Base-by-base conservation (phyloP, 1,140 invertebrate genomes). In the Apis cerana region DNA sequence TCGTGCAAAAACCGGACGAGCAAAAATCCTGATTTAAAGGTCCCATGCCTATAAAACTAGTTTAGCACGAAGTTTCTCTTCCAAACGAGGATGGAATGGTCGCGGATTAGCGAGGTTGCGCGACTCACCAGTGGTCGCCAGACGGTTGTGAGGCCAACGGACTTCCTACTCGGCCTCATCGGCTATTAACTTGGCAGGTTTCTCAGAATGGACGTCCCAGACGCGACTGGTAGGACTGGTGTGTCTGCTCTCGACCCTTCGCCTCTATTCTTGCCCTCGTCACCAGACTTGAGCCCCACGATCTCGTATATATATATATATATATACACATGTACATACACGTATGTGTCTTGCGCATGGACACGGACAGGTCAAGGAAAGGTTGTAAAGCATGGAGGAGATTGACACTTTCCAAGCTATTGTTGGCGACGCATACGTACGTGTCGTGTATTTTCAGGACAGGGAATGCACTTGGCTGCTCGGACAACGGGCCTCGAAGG, bases 111-210 rank as follows among this genome's bases (percentile, higher is more conserved):
- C 15, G 75, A 62, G 48, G 27, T 17, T 13, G 33, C 4, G 50
- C 10, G 75, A 54, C 56, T 59, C 71, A 43, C 19, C 50, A n/a
- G 19, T 12, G 15, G 17, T 48, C 27, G 50, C 33, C 12, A 48
- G n/a, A 43, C 72, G 71, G 33, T 17, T 11, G n/a, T 48, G 81
- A 89, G 88, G 89, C 87, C 87, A 90, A 89, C 89, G 89, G 85
- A 89, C 89, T 90, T 90, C 88, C 86, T 88, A 88, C 89, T 82
- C 79, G 85, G 82, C 80, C 76, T 75, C 83, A 90, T 89, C 89
- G 85, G 75, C 90, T 89, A 90, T 91, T 91, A 91, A 90, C 88
- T 90, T 85, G 88, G 89, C 89, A 86, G 90, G 86, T 91, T 91
- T 90, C 89, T 91, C 74, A 88, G 90, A 91, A 91, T 90, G 90